These are phyloP conservation scores for Narcine bancroftii DNA, from an alignment of 2,113 vertebrate genomes.

Conservation along the genomic window DNA sequence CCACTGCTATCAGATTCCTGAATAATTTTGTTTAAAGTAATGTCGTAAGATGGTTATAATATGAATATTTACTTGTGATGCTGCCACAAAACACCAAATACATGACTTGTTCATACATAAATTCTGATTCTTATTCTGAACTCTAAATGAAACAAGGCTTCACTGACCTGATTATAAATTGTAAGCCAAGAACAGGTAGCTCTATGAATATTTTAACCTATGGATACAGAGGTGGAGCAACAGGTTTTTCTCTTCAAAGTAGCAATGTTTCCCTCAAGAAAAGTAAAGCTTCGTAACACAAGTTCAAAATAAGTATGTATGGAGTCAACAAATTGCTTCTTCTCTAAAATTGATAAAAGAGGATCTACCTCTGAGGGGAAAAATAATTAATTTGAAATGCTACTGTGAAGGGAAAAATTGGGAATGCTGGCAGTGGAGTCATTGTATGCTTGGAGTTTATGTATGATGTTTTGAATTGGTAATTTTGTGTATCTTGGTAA, in stretches of 20 bases:
- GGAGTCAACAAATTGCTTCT: background rate
- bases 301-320: background rate
- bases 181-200: background rate
- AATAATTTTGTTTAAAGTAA: no score
- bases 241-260: background rate
- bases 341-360: background rate
- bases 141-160: no score
- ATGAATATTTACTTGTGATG: no score
- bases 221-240: background rate
- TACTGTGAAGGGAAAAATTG: background rate
- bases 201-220: conserved; percentile 26
- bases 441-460: background rate
- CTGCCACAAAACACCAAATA: no score
- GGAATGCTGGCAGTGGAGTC: background rate
- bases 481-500: conserved; percentile 18
- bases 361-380: background rate
- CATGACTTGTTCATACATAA: no score
- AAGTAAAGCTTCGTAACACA: background rate
- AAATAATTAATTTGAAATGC: background rate
- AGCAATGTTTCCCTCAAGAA: background rate
- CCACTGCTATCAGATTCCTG: no score
- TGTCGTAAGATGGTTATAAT: no score
- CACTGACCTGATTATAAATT: conserved; percentile 34
- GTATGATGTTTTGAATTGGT: conserved; percentile 15
- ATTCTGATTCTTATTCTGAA: no score